These are phyloP conservation scores for Cephalopachus bancanus DNA, from an alignment of 2,797 vertebrate species.

Conservation along the genomic window DNA sequence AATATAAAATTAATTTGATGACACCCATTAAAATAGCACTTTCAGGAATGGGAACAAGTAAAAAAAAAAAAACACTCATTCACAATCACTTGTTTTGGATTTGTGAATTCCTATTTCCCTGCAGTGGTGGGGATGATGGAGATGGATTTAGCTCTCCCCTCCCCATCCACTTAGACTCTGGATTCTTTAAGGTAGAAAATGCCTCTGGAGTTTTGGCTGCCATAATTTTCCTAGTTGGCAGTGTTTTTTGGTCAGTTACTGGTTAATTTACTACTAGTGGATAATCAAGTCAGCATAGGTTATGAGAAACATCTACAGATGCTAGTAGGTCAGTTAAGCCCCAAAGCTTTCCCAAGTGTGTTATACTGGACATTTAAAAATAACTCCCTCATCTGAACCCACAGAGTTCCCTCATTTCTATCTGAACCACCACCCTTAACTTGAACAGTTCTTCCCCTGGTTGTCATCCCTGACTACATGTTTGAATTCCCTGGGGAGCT, in stretches of 20 bases:
- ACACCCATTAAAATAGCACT: neutral
- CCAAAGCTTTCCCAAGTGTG: neutral
- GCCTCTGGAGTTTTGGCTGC: accelerated
- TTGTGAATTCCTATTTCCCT: neutral
- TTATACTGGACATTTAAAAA: neutral
- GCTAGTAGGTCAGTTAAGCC: neutral
- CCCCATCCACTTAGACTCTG: neutral
- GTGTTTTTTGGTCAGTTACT: neutral
- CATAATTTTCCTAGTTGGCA: neutral
- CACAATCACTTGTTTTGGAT: neutral
- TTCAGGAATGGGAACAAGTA: neutral
- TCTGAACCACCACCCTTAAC: neutral
- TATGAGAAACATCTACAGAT: neutral
- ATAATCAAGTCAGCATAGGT: neutral
- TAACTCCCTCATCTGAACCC: neutral
- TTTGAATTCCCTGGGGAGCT: neutral
- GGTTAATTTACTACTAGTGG: neutral
- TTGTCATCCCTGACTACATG: neutral
- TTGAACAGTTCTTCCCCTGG: neutral
- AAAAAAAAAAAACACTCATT: neutral
- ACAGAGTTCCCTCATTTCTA: neutral
- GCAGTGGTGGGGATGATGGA: neutral
- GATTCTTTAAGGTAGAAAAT: neutral
- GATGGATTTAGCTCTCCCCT: neutral
- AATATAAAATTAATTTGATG: neutral